Conservation (phyloP, 2,888 invertebrate genomes). For the Apamea anceps region DNA sequence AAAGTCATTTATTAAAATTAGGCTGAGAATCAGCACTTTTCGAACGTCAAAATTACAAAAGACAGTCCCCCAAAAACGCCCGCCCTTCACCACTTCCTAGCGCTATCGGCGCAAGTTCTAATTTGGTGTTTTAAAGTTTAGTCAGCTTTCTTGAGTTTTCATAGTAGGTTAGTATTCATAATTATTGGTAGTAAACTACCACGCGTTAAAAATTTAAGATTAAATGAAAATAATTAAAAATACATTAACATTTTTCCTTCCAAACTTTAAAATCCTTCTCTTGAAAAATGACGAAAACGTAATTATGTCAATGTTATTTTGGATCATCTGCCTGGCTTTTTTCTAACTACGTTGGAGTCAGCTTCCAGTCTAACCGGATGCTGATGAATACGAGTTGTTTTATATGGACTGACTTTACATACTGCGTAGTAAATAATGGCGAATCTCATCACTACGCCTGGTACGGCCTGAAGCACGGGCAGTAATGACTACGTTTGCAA, state of each 20-base stretch:
- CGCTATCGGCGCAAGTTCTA: too few species aligned
- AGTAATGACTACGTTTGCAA: constrained; percentile 50
- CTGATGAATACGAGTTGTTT: not conserved
- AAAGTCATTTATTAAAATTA: too few species aligned
- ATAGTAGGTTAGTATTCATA: too few species aligned
- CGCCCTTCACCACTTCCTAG: too few species aligned
- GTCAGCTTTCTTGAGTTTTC: too few species aligned
- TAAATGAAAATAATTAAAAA: not conserved
- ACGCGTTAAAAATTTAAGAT: too few species aligned
- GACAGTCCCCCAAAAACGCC: too few species aligned
- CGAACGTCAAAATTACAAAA: too few species aligned
- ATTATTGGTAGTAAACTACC: too few species aligned
- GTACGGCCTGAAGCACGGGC: constrained; percentile 29
- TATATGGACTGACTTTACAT: not conserved
- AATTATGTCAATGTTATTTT: not conserved
- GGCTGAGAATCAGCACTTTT: too few species aligned
- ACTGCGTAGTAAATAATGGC: constrained; percentile 12
- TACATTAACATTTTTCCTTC: not conserved
- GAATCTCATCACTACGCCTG: constrained; percentile 35
- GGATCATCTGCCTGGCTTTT: not conserved
- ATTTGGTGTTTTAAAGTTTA: too few species aligned
- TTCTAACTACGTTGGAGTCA: too few species aligned
- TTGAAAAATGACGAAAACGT: not conserved
- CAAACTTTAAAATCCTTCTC: not conserved
- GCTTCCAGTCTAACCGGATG: not conserved